phyloP scores from a whole-genome alignment of 2,888 invertebrate genomes.

The Phoenoteleia sp. region DNA sequence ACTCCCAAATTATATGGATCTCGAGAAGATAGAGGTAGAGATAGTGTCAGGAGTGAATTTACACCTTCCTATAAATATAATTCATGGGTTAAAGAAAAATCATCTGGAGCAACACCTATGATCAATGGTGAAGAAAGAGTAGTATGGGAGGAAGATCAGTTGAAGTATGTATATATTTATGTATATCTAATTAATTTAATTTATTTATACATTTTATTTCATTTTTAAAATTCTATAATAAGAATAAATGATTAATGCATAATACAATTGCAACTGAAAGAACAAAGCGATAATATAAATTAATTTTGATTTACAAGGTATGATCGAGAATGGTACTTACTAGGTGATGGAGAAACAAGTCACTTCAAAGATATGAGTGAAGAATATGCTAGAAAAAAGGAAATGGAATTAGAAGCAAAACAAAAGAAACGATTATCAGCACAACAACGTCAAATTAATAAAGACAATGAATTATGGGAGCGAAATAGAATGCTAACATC shows the following conservation, averaged over 20 bases:
- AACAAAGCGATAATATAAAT: too few species aligned
- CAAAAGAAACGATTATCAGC: constrained; percentile 98
- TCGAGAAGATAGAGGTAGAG: constrained; percentile 79
- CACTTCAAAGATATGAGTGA: constrained; percentile 96
- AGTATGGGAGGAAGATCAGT: constrained; percentile 97
- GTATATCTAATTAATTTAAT: too few species aligned
- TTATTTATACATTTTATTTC: too few species aligned
- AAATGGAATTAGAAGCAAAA: constrained; percentile 96
- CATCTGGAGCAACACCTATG: constrained; percentile 90
- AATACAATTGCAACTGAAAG: too few species aligned
- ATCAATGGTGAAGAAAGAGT: constrained; percentile 90
- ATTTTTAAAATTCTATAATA: too few species aligned
- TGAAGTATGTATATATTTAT: too few species aligned
- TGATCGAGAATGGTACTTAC: constrained; percentile 98
- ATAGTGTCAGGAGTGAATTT: constrained; percentile 88
- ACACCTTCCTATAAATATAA: constrained; percentile 96
- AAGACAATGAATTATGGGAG: constrained; percentile 99
- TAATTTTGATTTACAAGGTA: too few species aligned
- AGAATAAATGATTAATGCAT: too few species aligned
- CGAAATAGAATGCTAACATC: constrained; percentile 98
- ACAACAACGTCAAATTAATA: constrained; percentile 98
- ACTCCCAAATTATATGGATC: constrained; percentile 91
- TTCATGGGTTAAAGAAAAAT: constrained; percentile 91
- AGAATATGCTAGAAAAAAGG: constrained; percentile 97
- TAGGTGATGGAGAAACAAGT: constrained; percentile 98